Percentiles rank a stretch among this genome's conserved stretches.
These are phyloP conservation scores for Argyrosomus japonicus DNA, from an alignment of 2,113 vertebrate genomes.

Conservation along the genomic window DNA sequence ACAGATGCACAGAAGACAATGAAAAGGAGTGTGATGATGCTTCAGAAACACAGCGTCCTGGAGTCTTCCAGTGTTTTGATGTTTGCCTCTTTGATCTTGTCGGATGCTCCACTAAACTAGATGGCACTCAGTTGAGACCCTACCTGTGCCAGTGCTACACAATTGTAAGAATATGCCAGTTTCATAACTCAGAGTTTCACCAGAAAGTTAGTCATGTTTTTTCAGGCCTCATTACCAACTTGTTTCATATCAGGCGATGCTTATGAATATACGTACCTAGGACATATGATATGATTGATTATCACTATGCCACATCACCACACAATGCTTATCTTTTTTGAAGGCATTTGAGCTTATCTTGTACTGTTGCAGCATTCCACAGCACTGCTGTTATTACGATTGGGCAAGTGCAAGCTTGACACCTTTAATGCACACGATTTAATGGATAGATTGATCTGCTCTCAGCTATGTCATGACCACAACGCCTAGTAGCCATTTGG, in stretches of 20 bases:
- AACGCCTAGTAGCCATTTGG: background rate
- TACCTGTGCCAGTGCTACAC: constrained; percentile 50
- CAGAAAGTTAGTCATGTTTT: constrained; percentile 7
- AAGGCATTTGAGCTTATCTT: background rate
- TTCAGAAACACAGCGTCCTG: constrained; percentile 33
- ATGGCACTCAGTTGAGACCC: constrained; percentile 45
- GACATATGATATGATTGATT: background rate
- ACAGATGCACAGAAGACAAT: constrained; percentile 47
- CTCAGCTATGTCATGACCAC: background rate
- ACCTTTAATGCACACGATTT: background rate
- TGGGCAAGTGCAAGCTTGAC: background rate
- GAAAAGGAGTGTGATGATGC: constrained; percentile 8
- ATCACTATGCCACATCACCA: background rate
- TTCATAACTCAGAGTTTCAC: constrained; percentile 35
- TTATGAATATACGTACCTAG: background rate
- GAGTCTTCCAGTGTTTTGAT: constrained; percentile 56
- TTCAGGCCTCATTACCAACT: constrained; percentile 23
- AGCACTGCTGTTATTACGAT: background rate
- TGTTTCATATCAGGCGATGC: constrained; percentile 6
- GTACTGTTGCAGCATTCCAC: background rate
- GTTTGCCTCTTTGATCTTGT: constrained; percentile 65
- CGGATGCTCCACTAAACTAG: constrained; percentile 61
- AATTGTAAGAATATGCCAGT: constrained; percentile 47
- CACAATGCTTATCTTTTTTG: background rate
- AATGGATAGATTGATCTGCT: too few relatives aligned